Conservation (phyloP, 2,888 invertebrate species). For the Melanotus villosus region DNA sequence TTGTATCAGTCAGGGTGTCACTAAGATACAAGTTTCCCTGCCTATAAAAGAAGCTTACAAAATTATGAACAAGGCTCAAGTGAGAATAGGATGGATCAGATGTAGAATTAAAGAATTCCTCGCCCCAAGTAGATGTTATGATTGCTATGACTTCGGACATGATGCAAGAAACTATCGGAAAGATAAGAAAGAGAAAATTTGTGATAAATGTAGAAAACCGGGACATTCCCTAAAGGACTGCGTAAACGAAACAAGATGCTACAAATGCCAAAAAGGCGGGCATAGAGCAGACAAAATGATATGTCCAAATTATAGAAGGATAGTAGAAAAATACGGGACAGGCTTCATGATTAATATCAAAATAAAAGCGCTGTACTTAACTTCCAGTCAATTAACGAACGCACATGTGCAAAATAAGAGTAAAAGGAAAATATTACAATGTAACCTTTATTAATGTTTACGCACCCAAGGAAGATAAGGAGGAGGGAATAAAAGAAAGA, state of each 20-base stretch:
- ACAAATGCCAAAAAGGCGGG: conserved; percentile 3
- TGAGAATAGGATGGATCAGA: conserved; percentile 1
- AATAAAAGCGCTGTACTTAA: no score
- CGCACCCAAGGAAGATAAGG: no score
- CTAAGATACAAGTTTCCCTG: neutral
- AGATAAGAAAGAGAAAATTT: neutral
- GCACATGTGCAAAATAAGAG: no score
- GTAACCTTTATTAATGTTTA: no score
- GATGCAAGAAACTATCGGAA: neutral
- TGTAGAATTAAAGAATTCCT: conserved; percentile 1
- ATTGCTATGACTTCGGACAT: conserved; percentile 6
- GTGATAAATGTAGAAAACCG: neutral
- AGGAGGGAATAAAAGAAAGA: no score
- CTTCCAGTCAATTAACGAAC: no score
- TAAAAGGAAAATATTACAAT: no score
- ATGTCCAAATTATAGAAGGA: conserved; percentile 4
- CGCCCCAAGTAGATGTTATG: neutral
- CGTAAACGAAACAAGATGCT: neutral
- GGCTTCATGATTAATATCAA: no score
- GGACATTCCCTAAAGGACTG: conserved; percentile 1
- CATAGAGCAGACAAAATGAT: neutral
- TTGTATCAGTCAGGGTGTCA: no score
- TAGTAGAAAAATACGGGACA: neutral
- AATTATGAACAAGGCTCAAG: neutral
- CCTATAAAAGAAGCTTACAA: neutral